Percentiles rank a stretch among this genome's conserved stretches.
Conservation (phyloP, 2,113 vertebrate genomes). For the Prolemur simus region DNA sequence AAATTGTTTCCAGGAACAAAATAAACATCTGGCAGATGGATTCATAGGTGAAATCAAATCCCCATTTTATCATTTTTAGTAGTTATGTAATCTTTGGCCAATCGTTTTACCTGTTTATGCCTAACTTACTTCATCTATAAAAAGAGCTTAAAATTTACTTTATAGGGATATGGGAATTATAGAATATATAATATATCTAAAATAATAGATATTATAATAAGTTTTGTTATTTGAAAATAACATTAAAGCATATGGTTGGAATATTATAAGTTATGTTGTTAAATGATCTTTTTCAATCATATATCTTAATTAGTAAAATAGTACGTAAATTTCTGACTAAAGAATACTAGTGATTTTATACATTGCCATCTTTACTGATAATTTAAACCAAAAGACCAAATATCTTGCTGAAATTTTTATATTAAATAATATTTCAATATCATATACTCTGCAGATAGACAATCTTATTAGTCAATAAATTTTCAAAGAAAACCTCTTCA, state of each 20-base stretch:
- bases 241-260: neutral
- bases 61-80: neutral
- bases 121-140: neutral
- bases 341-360: neutral
- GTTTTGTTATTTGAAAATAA: neutral
- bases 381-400: neutral
- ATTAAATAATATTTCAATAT: neutral
- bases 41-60: neutral
- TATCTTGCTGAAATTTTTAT: neutral
- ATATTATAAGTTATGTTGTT: neutral
- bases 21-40: neutral
- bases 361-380: neutral
- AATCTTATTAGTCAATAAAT: neutral
- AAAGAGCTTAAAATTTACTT: slow-evolving; percentile 21
- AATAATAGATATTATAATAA: neutral
- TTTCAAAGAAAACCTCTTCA: neutral
- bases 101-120: neutral
- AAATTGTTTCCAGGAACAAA: neutral
- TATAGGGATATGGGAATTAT: neutral
- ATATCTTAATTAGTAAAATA: slow-evolving; percentile 1
- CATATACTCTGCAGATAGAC: neutral
- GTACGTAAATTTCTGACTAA: neutral
- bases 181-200: neutral
- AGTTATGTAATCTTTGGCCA: neutral
- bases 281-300: neutral